These are phyloP conservation scores for Asbolus verrucosus DNA, from an alignment of 1,140 invertebrate genomes.

Conservation along the genomic window DNA sequence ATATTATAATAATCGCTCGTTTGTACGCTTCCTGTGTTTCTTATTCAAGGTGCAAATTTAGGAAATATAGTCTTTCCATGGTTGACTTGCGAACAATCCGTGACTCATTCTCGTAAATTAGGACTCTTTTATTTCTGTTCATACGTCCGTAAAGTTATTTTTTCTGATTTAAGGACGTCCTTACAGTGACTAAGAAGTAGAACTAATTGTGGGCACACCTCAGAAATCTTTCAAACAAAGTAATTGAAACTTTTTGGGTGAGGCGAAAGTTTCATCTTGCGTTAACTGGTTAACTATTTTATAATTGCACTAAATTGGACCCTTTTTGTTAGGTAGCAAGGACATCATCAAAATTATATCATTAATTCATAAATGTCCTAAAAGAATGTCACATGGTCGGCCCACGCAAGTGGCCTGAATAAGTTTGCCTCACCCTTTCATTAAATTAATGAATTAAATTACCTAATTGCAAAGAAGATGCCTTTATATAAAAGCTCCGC, in stretches of 20 bases:
- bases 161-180: no score
- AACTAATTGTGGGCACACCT: slow-evolving; percentile 22
- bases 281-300: slow-evolving; percentile 15
- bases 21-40: background rate
- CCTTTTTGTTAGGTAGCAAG: slow-evolving; percentile 21
- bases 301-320: slow-evolving; percentile 25
- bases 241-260: no score
- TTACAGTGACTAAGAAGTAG: slow-evolving; percentile 19
- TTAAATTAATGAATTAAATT: slow-evolving; percentile 31
- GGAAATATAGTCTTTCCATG: slow-evolving; percentile 7
- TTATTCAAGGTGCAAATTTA: no score
- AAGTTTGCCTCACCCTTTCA: slow-evolving; percentile 23
- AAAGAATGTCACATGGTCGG: slow-evolving; percentile 1
- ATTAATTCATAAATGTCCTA: slow-evolving; percentile 30
- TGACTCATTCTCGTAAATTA: slow-evolving; percentile 32
- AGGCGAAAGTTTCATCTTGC: background rate
- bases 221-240: background rate
- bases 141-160: slow-evolving; percentile 15
- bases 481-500: background rate
- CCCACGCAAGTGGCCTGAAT: slow-evolving; percentile 27
- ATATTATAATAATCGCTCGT: background rate
- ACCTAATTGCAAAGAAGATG: slow-evolving; percentile 11
- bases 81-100: slow-evolving; percentile 3
- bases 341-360: slow-evolving; percentile 9
- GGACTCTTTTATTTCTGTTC: slow-evolving; percentile 30